Conservation (phyloP, 2,797 vertebrate species). For the Muscicapa striata region DNA sequence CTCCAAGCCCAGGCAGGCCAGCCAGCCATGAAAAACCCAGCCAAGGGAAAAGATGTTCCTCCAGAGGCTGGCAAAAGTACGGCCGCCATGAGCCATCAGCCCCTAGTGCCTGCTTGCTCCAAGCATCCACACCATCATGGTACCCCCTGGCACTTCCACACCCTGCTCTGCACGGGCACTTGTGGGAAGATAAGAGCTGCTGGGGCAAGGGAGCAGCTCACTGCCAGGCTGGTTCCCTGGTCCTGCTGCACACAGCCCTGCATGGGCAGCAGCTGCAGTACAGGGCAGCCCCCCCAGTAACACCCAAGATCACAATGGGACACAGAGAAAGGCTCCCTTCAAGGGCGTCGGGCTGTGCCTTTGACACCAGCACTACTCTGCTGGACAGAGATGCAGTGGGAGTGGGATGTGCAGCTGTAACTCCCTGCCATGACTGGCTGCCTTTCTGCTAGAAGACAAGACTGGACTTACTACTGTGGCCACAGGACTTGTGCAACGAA, state of each 20-base stretch:
- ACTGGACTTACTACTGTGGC: background rate
- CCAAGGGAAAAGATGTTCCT: background rate
- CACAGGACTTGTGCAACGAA: background rate
- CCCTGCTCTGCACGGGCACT: background rate
- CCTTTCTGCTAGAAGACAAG: background rate
- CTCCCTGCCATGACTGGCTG: background rate
- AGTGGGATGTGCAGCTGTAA: rapidly evolving
- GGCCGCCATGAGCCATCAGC: background rate
- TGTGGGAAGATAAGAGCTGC: background rate
- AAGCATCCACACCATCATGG: background rate
- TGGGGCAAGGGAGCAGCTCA: background rate
- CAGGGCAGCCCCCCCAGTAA: rapidly evolving
- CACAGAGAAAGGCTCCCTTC: background rate
- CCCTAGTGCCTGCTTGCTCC: background rate
- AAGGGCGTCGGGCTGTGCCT: rapidly evolving
- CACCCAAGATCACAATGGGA: rapidly evolving
- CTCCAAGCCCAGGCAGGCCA: background rate
- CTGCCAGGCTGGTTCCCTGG: background rate
- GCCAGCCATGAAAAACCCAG: background rate
- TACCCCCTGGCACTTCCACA: background rate
- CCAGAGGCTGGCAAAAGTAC: background rate
- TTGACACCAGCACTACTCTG: rapidly evolving
- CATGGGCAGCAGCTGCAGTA: background rate
- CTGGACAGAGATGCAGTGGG: background rate
- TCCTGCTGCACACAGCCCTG: background rate